These are phyloP conservation scores for Ophion ventricosus DNA, from an alignment of 2,888 invertebrate genomes.

Conservation along the genomic window DNA sequence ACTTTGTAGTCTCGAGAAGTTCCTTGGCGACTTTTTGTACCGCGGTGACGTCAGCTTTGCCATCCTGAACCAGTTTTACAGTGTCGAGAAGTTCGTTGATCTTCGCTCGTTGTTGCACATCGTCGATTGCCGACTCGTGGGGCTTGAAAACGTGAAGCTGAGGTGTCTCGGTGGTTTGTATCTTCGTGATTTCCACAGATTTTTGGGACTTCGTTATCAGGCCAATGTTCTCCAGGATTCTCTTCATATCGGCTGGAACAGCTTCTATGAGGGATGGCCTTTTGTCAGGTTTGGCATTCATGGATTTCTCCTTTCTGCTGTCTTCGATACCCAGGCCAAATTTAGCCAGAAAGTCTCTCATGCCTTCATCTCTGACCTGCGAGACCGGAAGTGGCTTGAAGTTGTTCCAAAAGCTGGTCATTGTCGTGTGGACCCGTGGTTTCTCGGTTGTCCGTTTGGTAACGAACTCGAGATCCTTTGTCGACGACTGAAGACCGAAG, in stretches of 20 bases:
- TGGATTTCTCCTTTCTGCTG: constrained; percentile 74
- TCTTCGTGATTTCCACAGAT: not conserved
- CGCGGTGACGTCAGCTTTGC: constrained; percentile 75
- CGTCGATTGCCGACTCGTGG: constrained; percentile 73
- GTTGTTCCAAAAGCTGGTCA: constrained; percentile 79
- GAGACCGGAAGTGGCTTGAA: constrained; percentile 83
- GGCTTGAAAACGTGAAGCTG: constrained; percentile 82
- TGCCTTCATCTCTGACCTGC: constrained; percentile 79
- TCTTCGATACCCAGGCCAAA: constrained; percentile 81
- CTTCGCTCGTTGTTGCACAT: constrained; percentile 84
- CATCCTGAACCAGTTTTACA: constrained; percentile 79
- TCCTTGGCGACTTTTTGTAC: constrained; percentile 77
- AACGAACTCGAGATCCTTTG: constrained; percentile 19
- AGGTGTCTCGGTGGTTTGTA: constrained; percentile 46
- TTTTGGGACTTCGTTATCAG: constrained; percentile 71
- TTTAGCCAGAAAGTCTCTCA: constrained; percentile 82
- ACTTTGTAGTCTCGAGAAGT: constrained; percentile 75
- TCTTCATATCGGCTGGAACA: constrained; percentile 80
- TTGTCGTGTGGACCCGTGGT: constrained; percentile 66
- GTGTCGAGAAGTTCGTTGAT: constrained; percentile 82
- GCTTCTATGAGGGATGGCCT: constrained; percentile 75
- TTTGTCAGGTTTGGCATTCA: constrained; percentile 60
- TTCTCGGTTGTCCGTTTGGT: constrained; percentile 65
- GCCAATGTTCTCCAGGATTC: constrained; percentile 82
- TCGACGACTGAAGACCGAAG: constrained; percentile 77